Conservation (phyloP, 2,797 vertebrate species). For the Lutjanus campechanus region DNA sequence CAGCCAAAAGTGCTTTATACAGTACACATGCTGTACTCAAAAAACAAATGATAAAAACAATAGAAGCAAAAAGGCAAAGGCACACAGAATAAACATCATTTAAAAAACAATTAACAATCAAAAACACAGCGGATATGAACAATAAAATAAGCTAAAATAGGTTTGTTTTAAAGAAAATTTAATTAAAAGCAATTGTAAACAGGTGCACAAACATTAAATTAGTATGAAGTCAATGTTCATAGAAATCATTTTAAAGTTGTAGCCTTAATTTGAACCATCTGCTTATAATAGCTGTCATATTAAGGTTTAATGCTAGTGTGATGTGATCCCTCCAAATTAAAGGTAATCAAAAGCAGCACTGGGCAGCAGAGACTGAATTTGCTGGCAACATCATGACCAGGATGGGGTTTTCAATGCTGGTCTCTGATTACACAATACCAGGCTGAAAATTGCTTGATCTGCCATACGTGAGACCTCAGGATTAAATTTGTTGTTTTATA, state of each 20-base stretch:
- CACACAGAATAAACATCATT: no score
- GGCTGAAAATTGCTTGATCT: background rate
- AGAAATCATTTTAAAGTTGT: background rate
- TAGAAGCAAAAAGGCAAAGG: no score
- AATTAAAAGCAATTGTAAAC: no score
- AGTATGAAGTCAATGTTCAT: no score
- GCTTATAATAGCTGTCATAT: constrained; percentile 38
- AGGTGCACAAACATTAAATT: no score
- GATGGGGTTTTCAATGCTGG: background rate
- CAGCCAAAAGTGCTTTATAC: no score
- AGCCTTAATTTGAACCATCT: constrained; percentile 22
- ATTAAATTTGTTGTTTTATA: constrained; percentile 3
- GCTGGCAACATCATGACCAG: constrained; percentile 18
- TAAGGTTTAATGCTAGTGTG: constrained; percentile 25
- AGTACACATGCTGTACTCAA: no score
- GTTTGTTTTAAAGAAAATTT: no score
- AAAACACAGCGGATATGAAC: no score
- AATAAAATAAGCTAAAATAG: no score
- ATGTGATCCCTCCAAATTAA: constrained; percentile 27
- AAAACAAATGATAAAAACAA: no score
- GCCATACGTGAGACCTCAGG: background rate
- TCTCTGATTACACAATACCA: constrained; percentile 25
- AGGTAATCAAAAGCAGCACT: constrained; percentile 43
- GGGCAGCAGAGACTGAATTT: constrained; percentile 26
- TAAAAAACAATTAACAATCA: no score